Conservation (phyloP, 2,797 vertebrate genomes). For the Crotalus adamanteus region DNA sequence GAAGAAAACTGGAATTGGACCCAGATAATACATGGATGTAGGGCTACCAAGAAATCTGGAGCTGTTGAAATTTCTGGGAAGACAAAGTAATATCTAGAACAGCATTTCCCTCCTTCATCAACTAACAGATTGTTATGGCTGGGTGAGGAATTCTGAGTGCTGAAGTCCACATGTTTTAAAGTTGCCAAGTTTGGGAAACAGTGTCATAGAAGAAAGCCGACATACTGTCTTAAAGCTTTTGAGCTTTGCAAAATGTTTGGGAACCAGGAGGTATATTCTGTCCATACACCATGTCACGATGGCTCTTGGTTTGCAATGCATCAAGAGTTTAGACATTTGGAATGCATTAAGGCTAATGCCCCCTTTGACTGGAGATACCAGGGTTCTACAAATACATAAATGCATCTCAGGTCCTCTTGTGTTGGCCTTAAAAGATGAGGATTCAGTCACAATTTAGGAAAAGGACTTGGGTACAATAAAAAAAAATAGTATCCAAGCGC, state of each 20-base stretch:
- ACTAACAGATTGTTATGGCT: not conserved
- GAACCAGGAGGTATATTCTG: not conserved
- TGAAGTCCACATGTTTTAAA: not conserved
- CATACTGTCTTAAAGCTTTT: not conserved
- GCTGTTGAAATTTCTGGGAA: not conserved
- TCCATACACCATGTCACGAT: not conserved
- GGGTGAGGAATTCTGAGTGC: not conserved
- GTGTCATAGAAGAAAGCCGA: not conserved
- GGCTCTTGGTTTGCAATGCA: not conserved
- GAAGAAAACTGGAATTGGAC: not conserved
- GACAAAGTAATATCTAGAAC: not conserved
- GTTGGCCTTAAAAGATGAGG: not conserved
- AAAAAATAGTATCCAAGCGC: not conserved
- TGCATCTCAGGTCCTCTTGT: too few relatives aligned
- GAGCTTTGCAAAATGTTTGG: not conserved
- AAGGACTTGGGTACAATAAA: not conserved
- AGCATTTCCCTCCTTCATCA: not conserved
- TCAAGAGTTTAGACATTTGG: not conserved
- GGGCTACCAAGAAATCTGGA: not conserved
- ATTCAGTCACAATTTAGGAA: not conserved
- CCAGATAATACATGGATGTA: not conserved
- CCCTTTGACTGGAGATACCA: not conserved
- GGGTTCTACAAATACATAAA: not conserved
- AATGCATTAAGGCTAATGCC: not conserved
- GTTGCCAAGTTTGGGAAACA: not conserved